Base-by-base conservation (phyloP, 2,888 invertebrate species). In the Heterodera filipjevi region DNA sequence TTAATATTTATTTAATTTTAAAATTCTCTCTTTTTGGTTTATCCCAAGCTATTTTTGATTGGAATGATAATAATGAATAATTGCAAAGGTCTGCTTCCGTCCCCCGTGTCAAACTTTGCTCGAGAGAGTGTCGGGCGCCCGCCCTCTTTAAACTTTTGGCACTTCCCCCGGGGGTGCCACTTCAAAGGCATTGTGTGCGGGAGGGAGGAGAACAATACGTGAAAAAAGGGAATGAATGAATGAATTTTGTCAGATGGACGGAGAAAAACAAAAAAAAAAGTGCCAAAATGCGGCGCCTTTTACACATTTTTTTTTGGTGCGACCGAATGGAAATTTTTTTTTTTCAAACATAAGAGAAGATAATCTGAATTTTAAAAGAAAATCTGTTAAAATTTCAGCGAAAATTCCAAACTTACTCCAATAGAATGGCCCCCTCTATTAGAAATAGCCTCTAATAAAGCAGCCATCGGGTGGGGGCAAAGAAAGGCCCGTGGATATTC, bases 141-240 rank as follows among this genome's bases (percentile, higher is more conserved):
- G 5, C 39, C 22, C 49, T 16, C 49, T 19, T 22, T 19, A 16
- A 49, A 16, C 22, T 49, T 49, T 49, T 49, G 49, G 49, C 49
- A 49, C 49, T 49, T 49, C 49, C 49, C 22, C 16, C 19, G 49
- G 49, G 16, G 49, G 49, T 49, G 49, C 49, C 49, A 49, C 49
- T 49, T 49, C 49, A 49, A 5, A 49, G 19, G 22, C 12, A 49
- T 49, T 49, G 49, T 22, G 39, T 39, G 39, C 49, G 49, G 49
- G 12, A 22, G 49, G 49, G 49, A 22, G 16, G 49, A 2, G 49
- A 49, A 49, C 49, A 53, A 53, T 53, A 19, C 49, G 49, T 53
- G 49, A 53, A 53, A 53, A 53, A n/a, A n/a, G n/a, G n/a, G n/a
- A n/a, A 39, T 39, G 39, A 53, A 53, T 53, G 49, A 53, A 53